Evolutionary conservation across 1,140 invertebrate genomes (phyloP).

Genomic region (Apis dorsata): DNA sequence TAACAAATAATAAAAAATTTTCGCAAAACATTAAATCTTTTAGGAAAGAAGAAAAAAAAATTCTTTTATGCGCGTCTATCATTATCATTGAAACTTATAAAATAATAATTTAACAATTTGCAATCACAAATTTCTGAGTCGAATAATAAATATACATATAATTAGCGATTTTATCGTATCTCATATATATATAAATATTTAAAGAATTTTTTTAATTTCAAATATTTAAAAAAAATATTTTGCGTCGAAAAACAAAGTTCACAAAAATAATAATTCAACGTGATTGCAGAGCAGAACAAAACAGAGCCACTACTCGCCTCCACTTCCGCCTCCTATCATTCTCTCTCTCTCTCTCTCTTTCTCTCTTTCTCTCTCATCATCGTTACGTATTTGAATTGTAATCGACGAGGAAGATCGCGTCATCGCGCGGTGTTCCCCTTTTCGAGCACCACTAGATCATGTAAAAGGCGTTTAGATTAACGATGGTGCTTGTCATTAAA

Average conservation of each 20-base stretch:
- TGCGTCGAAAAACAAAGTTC: not conserved
- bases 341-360: not conserved
- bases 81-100: no score
- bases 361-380: not conserved
- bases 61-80: no score
- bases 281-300: not conserved
- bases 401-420: conserved; percentile 35
- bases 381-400: conserved; percentile 8
- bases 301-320: not conserved
- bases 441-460: not conserved
- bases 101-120: no score
- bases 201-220: no score
- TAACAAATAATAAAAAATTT: no score
- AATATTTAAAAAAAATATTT: not conserved
- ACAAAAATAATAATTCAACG: not conserved
- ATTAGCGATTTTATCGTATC: no score
- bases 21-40: no score
- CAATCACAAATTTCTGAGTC: no score
- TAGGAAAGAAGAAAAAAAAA: no score
- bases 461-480: conserved; percentile 12
- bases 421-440: conserved; percentile 34
- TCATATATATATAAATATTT: no score
- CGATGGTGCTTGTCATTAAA: not conserved
- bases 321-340: conserved; percentile 3
- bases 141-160: no score